Base-by-base conservation (phyloP, 2,113 vertebrate species). In the Delphinapterus leucas region DNA sequence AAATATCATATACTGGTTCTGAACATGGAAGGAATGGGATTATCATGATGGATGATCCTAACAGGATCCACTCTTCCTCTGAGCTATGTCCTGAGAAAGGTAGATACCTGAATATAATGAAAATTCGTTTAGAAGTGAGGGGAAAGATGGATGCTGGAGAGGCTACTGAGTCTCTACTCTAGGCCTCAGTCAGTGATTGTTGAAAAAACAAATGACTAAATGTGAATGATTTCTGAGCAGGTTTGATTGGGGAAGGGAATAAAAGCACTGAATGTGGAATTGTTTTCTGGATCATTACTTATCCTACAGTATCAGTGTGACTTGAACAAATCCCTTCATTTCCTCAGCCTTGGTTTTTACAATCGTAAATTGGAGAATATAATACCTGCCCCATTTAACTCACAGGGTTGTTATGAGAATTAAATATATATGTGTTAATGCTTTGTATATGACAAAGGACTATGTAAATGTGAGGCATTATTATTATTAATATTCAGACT, bases 401-500 rank as follows among this genome's bases (percentile, higher is more conserved):
- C 26, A 89, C 25, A 79, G 1, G 3, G 1, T 58, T 96, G 76
- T 88, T 97, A 67, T 38, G 33, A 93, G 77, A 96, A 85, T 93
- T 96, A 92, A 95, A 86, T 95, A 88, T 88, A 38, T 91, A 53
- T 76, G 53, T 96, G 58, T 76, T 77, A 95, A 86, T 93, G 33
- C 4, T 95, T 97, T 88, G 58, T 91, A 44, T 86, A 85, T 96
- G 73, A 97, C 49, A 97, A 97, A 95, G 41, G 38, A 20, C 31
- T 86, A 88, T 91, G 67, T 36, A 95, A 96, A 91, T 93, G 12
- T 95, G 71, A 89, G 13, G 1, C 31, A 81, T 95, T 97, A 38
- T 84, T 80, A 70, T 96, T 95, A 96, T 88, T 96, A 96, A 92
- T 93, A 95, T 74, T 71, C 38, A 96, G 65, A 96, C 91, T 93